Evolutionary conservation across 2,888 invertebrate genomes (phyloP).

Genomic region (Zygogramma bicolorata): DNA sequence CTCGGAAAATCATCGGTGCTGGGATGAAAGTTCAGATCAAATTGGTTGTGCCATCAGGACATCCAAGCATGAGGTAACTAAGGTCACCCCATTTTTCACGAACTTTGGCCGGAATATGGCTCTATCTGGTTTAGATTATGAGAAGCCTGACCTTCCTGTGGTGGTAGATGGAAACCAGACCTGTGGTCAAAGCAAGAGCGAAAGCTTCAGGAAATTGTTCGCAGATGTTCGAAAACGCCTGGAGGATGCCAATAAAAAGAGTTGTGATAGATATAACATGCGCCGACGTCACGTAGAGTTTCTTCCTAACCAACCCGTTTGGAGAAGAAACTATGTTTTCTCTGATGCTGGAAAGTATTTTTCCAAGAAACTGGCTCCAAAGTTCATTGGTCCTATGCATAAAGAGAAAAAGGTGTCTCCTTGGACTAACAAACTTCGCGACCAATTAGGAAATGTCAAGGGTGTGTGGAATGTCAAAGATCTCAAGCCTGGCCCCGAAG

Average conservation of each 20-base stretch:
- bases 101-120: conserved; percentile 19
- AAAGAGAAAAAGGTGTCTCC: background rate
- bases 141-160: too few species aligned
- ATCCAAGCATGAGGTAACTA: conserved; percentile 21
- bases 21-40: conserved; percentile 26
- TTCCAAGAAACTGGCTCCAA: background rate
- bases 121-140: conserved; percentile 13
- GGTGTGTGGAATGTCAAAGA: background rate
- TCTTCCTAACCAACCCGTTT: too few species aligned
- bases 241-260: too few species aligned
- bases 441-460: background rate
- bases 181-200: background rate
- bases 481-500: background rate
- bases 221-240: too few species aligned
- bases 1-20: conserved; percentile 28
- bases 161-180: background rate
- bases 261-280: too few species aligned
- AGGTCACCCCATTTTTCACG: conserved; percentile 5
- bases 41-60: conserved; percentile 22
- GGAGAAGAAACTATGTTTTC: too few species aligned
- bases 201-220: background rate
- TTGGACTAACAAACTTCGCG: too few species aligned
- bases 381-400: background rate
- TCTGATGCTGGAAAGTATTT: background rate
- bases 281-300: too few species aligned